Evolutionary conservation across 2,113 vertebrate species (phyloP).

Genomic region (Varanus salvator): DNA sequence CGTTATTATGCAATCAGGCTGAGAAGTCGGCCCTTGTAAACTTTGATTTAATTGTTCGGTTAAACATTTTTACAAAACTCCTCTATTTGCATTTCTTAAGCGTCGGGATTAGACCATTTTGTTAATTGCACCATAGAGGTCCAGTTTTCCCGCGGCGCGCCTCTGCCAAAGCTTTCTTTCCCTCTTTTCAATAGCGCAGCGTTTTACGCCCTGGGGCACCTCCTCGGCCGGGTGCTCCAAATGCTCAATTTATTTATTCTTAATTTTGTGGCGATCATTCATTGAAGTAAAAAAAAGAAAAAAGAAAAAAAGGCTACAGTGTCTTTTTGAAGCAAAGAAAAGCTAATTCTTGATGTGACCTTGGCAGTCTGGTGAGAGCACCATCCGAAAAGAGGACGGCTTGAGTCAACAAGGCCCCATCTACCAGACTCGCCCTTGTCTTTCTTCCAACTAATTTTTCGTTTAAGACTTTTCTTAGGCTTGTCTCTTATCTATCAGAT

Average conservation of each 20-base stretch:
- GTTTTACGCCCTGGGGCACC: constrained; percentile 97
- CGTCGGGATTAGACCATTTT: constrained; percentile 98
- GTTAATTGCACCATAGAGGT: constrained; percentile 98
- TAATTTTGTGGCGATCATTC: constrained; percentile 99
- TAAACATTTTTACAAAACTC: constrained; percentile 99
- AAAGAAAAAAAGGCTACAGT: constrained; percentile 98
- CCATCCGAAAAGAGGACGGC: constrained; percentile 94
- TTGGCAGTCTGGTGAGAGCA: constrained; percentile 98
- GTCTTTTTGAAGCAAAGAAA: constrained; percentile 99
- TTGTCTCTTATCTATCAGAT: constrained; percentile 99
- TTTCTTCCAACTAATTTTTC: constrained; percentile 99
- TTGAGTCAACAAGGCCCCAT: constrained; percentile 99
- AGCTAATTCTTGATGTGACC: constrained; percentile 99
- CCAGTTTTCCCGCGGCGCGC: constrained; percentile 92
- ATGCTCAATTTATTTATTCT: constrained; percentile 99
- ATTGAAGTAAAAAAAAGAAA: constrained; percentile 95
- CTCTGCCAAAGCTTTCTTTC: constrained; percentile 93
- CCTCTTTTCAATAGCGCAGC: constrained; percentile 92
- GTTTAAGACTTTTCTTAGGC: constrained; percentile 99
- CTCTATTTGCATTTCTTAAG: constrained; percentile 99
- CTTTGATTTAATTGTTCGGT: constrained; percentile 98
- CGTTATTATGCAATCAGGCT: constrained; percentile 89
- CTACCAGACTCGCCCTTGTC: constrained; percentile 99
- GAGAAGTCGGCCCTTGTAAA: constrained; percentile 92
- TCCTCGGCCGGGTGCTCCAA: constrained; percentile 96